These are phyloP conservation scores for Antheraea pernyi DNA, from an alignment of 1,140 invertebrate genomes.

Conservation along the genomic window DNA sequence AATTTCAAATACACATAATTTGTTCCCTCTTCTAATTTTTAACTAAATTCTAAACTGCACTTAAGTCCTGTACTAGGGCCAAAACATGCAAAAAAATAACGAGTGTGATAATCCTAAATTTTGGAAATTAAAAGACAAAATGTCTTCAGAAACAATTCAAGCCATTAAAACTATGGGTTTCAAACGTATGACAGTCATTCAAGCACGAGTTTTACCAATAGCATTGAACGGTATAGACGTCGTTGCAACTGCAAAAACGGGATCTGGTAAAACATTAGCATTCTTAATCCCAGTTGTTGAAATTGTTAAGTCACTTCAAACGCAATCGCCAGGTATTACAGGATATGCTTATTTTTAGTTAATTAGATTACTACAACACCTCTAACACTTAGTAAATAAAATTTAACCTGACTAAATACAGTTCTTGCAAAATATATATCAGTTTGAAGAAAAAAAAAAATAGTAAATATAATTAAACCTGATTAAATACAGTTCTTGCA, in stretches of 20 bases:
- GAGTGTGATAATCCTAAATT: slow-evolving; percentile 27
- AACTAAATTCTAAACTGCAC: no score
- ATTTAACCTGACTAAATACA: no score
- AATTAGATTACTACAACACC: no score
- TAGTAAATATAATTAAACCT: no score
- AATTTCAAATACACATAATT: no score
- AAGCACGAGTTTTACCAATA: slow-evolving; percentile 88
- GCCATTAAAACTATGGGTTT: slow-evolving; percentile 76
- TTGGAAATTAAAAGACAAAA: slow-evolving; percentile 38
- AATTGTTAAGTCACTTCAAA: slow-evolving; percentile 86
- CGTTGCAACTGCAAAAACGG: slow-evolving; percentile 96
- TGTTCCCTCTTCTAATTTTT: no score
- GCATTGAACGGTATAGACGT: slow-evolving; percentile 91
- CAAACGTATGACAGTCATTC: slow-evolving; percentile 92
- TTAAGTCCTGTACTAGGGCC: no score
- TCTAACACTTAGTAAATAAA: no score
- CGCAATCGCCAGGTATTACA: slow-evolving; percentile 39
- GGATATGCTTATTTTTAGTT: no score
- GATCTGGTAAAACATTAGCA: slow-evolving; percentile 84
- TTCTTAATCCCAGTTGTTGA: slow-evolving; percentile 94
- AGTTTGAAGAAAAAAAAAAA: no score
- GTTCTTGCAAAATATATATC: no score
- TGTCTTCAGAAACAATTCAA: slow-evolving; percentile 42
- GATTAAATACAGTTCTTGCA: no score
- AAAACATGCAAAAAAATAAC: neutral